Evolutionary conservation across 2,888 invertebrate genomes (phyloP).

Genomic region (Nephrotoma flavescens): DNA sequence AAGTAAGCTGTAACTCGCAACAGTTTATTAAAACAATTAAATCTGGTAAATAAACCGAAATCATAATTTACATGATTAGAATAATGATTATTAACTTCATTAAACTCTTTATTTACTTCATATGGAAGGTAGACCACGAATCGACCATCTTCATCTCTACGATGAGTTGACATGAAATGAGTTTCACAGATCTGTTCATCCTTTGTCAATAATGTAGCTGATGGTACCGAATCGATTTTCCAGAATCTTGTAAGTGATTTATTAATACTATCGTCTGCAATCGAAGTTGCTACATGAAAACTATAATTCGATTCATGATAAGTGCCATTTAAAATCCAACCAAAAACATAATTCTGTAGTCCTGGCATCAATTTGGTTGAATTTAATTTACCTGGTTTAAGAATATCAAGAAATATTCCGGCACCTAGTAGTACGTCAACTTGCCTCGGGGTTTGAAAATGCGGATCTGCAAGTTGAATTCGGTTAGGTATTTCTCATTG

Average conservation of each 20-base stretch:
- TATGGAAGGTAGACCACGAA: not conserved
- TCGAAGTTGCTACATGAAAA: not conserved
- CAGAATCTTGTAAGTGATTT: not conserved
- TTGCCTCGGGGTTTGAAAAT: not conserved
- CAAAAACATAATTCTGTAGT: not conserved
- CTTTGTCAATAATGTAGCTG: not conserved
- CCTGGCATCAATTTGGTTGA: not conserved
- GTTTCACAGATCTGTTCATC: not conserved
- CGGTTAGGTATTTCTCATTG: not conserved
- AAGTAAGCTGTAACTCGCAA: too few species aligned
- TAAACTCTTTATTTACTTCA: too few species aligned
- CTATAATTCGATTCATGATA: not conserved
- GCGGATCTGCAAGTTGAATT: too few species aligned
- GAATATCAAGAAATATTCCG: not conserved
- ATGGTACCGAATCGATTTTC: not conserved
- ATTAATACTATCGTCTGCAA: not conserved
- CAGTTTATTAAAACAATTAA: too few species aligned
- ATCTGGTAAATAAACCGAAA: too few species aligned
- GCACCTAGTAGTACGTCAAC: not conserved
- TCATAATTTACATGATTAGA: too few species aligned
- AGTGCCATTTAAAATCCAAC: not conserved
- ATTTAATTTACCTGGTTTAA: too few species aligned
- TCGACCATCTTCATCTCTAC: not conserved
- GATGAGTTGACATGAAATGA: not conserved
- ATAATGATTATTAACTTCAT: too few species aligned